These are phyloP conservation scores for Acyrthosiphon pisum DNA, from an alignment of 1,140 invertebrate species.

Conservation along the genomic window DNA sequence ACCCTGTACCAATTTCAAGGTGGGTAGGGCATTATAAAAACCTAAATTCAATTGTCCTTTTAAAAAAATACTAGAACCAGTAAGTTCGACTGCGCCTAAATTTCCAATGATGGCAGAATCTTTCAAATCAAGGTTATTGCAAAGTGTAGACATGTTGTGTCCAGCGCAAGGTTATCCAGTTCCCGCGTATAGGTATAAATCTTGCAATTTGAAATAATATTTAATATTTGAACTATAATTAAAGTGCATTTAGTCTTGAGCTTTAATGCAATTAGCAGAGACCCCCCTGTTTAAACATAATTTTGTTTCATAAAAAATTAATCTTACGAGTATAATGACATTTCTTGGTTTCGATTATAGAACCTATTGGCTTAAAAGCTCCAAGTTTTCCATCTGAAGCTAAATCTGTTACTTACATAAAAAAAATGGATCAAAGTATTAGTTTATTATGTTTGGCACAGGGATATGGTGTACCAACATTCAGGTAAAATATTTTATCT, in stretches of 20 bases:
- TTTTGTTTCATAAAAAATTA: neutral
- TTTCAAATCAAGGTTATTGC: constrained; percentile 66
- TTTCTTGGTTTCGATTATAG: constrained; percentile 62
- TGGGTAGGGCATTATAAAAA: constrained; percentile 63
- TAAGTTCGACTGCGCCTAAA: constrained; percentile 71
- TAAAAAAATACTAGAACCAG: constrained; percentile 66
- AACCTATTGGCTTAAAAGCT: constrained; percentile 67
- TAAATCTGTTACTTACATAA: constrained; percentile 63
- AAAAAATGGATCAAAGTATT: constrained; percentile 60
- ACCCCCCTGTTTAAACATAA: neutral
- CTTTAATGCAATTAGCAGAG: constrained; percentile 21
- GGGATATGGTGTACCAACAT: constrained; percentile 72
- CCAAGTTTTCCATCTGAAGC: constrained; percentile 65
- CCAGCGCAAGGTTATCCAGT: constrained; percentile 76
- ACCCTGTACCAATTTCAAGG: constrained; percentile 76
- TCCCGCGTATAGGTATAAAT: constrained; percentile 72
- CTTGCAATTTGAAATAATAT: neutral
- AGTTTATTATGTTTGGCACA: constrained; percentile 71
- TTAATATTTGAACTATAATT: neutral
- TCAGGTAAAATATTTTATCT: constrained; percentile 68
- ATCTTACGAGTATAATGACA: neutral
- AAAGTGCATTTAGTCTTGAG: neutral
- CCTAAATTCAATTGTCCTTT: neutral
- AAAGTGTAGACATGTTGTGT: constrained; percentile 66
- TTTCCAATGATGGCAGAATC: constrained; percentile 60